Base-by-base conservation (phyloP, 2,888 invertebrate genomes). In the Lathronympha strigana region DNA sequence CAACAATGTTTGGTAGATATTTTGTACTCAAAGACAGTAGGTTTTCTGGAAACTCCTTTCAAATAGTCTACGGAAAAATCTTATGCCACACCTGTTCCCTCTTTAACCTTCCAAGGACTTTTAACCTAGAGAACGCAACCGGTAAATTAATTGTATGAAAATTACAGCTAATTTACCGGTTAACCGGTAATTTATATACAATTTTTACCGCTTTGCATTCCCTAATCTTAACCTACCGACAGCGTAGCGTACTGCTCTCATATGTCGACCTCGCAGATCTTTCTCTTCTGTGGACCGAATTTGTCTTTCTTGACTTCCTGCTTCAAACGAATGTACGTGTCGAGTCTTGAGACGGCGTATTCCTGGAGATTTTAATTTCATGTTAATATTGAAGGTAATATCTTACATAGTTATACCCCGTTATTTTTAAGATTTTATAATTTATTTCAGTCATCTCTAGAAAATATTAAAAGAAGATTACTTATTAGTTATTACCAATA, bases 261-360 rank as follows among this genome's bases (percentile, higher is more conserved):
- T 79, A 92, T 92, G 76, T 92, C 92, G 40, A 92, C 92, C 47
- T 92, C 92, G 58, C 89, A 88, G 15, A 92, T 92, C 79, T 92
- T 92, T 71, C 92, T 83, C 71, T 92, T 92, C 60, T 86, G 86
- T 0, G 90, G 75, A 0, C 87, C 89, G 21, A 74, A 82, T 63
- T 86, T 86, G 50, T 89, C 88, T 67, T 90, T 89, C 67, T 92
- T 92, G n/a, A 92, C 76, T 54, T 94, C 94, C 36, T 93, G 92
- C 72, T 95, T 95, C 5, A 94, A 82, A n/a, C 92, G 83, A 55
- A 93, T 91, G 82, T 95, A 96, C 9, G 92, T 93, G 40, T 94
- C 93, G 45, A 95, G 79, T 67, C 95, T 88, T 6, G 93, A 92
- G 0, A 93, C 84, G 0, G 94, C 95, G 79, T 95, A 95, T 79